A percentile compares a stretch with the other conserved stretches of the same genome.
These are phyloP conservation scores for Dendrocopos noguchii DNA, from an alignment of 2,113 vertebrate genomes.

Conservation along the genomic window DNA sequence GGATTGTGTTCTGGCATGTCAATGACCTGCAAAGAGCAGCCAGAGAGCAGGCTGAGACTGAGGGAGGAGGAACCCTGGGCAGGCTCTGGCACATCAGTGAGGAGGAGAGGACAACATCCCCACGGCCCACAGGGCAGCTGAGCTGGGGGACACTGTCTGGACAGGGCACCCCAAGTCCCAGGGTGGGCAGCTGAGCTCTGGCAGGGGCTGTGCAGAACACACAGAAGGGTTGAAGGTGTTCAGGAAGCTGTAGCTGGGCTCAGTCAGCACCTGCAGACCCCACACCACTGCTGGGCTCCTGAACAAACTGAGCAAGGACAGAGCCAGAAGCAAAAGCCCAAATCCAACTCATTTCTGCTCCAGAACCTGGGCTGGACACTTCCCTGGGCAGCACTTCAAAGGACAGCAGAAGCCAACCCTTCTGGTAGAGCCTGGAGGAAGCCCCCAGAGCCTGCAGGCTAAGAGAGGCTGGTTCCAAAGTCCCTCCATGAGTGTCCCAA, in stretches of 20 bases:
- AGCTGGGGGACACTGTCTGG: background rate
- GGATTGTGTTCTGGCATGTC: conserved; percentile 99
- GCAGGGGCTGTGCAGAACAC: background rate
- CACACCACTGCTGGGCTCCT: background rate
- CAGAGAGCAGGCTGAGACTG: background rate
- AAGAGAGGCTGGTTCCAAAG: background rate
- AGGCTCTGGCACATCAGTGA: background rate
- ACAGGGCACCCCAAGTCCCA: background rate
- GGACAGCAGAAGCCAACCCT: background rate
- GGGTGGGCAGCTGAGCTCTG: accelerated
- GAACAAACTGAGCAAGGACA: background rate
- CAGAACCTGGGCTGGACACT: background rate
- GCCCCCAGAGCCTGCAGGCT: background rate
- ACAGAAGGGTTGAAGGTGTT: background rate
- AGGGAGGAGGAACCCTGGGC: background rate
- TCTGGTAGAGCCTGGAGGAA: background rate
- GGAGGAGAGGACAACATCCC: background rate
- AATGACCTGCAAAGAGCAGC: conserved; percentile 82
- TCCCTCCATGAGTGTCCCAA: background rate
- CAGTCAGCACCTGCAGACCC: background rate
- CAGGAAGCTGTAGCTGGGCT: background rate
- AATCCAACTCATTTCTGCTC: background rate
- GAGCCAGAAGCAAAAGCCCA: background rate
- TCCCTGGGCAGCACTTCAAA: background rate
- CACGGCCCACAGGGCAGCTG: background rate